phyloP scores from a whole-genome alignment of 2,113 vertebrate species.

The Neotragus moschatus region DNA sequence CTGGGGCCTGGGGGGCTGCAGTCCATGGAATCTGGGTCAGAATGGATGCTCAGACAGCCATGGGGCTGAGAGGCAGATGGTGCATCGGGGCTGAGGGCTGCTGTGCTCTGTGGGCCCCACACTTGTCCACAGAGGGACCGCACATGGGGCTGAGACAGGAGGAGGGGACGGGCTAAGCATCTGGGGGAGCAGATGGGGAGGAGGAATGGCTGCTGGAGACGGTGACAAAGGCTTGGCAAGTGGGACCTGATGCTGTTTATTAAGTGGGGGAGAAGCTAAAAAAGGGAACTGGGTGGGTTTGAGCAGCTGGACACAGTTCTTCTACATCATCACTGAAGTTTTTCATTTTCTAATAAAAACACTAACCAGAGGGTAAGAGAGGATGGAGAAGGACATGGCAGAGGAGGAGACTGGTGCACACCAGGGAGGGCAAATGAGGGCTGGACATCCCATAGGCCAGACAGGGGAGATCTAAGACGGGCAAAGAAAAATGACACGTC shows the following conservation, averaged over 20 bases:
- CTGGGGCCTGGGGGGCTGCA: not conserved
- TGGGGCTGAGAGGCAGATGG: not conserved
- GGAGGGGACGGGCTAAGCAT: not conserved
- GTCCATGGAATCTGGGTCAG: not conserved
- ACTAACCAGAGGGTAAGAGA: not conserved
- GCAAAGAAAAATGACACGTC: not conserved
- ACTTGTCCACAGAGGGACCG: not conserved
- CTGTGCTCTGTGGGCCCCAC: not conserved
- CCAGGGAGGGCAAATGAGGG: not conserved
- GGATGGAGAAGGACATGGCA: not conserved
- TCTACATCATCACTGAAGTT: not conserved
- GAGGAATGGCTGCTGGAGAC: constrained; percentile 50
- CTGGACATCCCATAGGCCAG: not conserved
- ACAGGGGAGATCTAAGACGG: not conserved
- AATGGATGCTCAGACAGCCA: not conserved
- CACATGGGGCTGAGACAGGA: not conserved
- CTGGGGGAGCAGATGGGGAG: constrained; percentile 62
- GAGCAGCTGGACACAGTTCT: constrained; percentile 65
- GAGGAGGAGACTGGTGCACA: not conserved
- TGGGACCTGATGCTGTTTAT: constrained; percentile 25
- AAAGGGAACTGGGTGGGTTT: constrained; percentile 56
- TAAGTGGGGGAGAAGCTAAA: constrained; percentile 60
- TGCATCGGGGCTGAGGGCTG: not conserved
- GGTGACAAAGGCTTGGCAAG: constrained; percentile 65
- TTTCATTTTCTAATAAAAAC: constrained; percentile 44